Base-by-base conservation (phyloP, 2,797 vertebrate genomes). In the Lagocephalus sceleratus region DNA sequence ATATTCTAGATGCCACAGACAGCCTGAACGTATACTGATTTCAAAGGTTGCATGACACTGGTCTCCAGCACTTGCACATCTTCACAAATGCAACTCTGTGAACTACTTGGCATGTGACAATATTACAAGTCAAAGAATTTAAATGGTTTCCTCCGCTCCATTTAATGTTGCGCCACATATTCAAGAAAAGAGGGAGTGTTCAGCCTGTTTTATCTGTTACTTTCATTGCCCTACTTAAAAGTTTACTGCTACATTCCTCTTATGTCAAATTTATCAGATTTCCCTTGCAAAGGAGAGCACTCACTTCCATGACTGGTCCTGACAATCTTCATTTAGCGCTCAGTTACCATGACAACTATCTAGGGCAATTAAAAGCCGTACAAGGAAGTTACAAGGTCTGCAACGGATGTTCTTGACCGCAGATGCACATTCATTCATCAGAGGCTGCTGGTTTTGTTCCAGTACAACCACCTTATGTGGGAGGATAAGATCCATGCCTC, bases 331-430 rank as follows among this genome's bases (percentile, higher is more conserved):
- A 57, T 48, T 25, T 35, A 50, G n/a, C 42, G 44, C 54, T 57
- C 50, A 20, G 76, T 84, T 79, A 45, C 73, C 71, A 66, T 82
- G 76, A 73, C 68, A 60, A 76, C 67, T 21, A 21, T 54, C 50
- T 61, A 32, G n/a, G 46, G 43, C 60, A 71, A 57, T 71, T 70
- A 67, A 66, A 68, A 76, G 29, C 17, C 38, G 26, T 38, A 48
- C 26, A 40, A 53, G 50, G 49, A 22, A 43, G 23, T 35, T 35
- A 35, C 32, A 12, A 35, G 1, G 17, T 19, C n/a, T 42, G 47
- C 69, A 41, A 75, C 63, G 45, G 59, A 29, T 73, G 51, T 26
- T 35, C 32, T 35, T 35, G 32, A 35, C 11, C 14, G 2, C 29
- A 35, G 32, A 35, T 35, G 32, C 32, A 14, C 32, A 35, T 35